Base-by-base conservation (phyloP, 2,888 invertebrate genomes). In the Hirtodrosophila alboralis region DNA sequence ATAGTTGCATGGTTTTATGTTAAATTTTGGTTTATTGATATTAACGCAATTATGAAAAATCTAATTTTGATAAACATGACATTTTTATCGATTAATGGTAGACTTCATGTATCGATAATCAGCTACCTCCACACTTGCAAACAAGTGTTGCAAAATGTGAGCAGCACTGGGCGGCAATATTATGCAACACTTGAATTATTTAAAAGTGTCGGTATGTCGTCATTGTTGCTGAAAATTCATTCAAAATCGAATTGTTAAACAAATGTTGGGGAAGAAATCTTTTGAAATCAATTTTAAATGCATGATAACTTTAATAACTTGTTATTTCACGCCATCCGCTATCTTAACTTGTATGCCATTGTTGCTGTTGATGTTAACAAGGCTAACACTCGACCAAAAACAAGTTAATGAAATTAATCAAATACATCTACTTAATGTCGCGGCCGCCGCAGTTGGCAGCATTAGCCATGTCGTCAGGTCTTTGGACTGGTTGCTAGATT, bases 401-500 rank as follows among this genome's bases (percentile, higher is more conserved):
- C 79, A 61, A 57, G 84, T 83, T 83, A 67, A 75, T 40, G 51
- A 62, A 70, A 81, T 80, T 68, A 79, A 80, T 80, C 77, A 85
- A 60, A 65, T 37, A 31, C 59, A 54, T 34, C 58, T 58, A 57
- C 53, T 70, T 59, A 54, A 28, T 60, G 49, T 54, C 52, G 61
- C 40, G 34, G 12, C 30, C 48, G 44, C 36, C 48, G 44, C 36
- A 41, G 61, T 59, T 66, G 62, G 41, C 76, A 53, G 52, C 49
- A 52, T 72, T 45, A 53, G 62, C 66, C 66, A 26, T 47, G 67
- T 75, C 65, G 66, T 60, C 57, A 62, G 61, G 33, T 45, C 57
- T 48, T 61, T 13, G 48, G 51, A 59, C 60, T 54, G 52, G 65
- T 58, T 60, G n/a, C n/a, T n/a, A n/a, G n/a, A n/a, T n/a, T n/a